Evolutionary conservation across 2,888 invertebrate genomes (phyloP).

Genomic region (Perithous albicinctus): DNA sequence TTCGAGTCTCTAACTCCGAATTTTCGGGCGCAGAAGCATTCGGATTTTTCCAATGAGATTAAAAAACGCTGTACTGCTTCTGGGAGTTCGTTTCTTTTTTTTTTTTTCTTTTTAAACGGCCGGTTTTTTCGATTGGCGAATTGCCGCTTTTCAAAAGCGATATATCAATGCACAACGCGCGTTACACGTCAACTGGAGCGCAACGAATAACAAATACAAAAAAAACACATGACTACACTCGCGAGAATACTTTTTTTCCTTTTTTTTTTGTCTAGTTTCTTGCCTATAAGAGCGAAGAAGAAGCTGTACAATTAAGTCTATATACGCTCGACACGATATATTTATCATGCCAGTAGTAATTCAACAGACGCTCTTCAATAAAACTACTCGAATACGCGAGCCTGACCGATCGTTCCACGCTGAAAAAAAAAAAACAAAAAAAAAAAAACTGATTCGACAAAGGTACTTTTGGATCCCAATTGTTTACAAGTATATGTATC

Average conservation of each 20-base stretch:
- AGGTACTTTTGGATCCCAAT: constrained; percentile 58
- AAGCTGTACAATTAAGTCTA: constrained; percentile 51
- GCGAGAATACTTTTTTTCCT: constrained; percentile 32
- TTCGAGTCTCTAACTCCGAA: background rate
- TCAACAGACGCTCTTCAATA: constrained; percentile 18
- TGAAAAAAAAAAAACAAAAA: constrained; percentile 24
- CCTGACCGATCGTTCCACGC: constrained; percentile 17
- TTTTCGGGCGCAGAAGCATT: constrained; percentile 5
- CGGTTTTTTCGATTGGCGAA: constrained; percentile 1
- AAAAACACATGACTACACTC: constrained; percentile 50
- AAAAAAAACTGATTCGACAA: constrained; percentile 29
- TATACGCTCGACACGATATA: constrained; percentile 13
- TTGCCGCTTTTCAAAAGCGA: constrained; percentile 15
- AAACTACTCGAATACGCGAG: constrained; percentile 27
- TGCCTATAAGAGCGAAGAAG: constrained; percentile 54
- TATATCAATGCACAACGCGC: constrained; percentile 44
- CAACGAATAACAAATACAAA: constrained; percentile 34
- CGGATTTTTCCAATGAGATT: constrained; percentile 29
- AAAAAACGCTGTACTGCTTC: constrained; percentile 9
- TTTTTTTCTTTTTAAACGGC: too few species aligned
- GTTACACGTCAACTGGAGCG: constrained; percentile 38
- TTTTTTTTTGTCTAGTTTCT: constrained; percentile 14
- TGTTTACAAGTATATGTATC: constrained; percentile 67
- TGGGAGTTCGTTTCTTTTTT: constrained; percentile 22
- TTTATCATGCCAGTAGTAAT: constrained; percentile 29